Evolutionary conservation across 2,797 vertebrate species (phyloP), one percentile per base, ranked within the genome.

Genomic region (Rhabdomys pumilio): DNA sequence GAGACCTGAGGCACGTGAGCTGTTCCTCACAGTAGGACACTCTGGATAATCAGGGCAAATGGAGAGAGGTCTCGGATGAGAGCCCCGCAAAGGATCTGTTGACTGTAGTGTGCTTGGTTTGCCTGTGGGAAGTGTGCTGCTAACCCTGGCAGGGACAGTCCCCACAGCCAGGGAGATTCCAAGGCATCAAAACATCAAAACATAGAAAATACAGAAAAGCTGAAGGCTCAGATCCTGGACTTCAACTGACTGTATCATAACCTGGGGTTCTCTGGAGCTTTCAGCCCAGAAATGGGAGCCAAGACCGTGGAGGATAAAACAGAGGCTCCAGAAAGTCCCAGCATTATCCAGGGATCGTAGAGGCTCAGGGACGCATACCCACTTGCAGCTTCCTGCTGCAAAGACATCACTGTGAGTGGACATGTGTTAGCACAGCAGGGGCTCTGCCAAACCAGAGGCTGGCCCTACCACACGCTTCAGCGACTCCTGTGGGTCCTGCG

Each of bases 81-180:
- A 77, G 17, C 22, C 44, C 59, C 41, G 8, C 0, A 59, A 6
- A 53, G 29, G 29, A 26, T 15, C 26, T 1, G 1, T 12, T 1
- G 53, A 38, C 75, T 73, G 14, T 8, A 38, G 29, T 9, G 2
- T 0, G 38, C 29, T 0, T 14, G 85, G 53, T 63, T 13, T 59
- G 53, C 55, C 10, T 13, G 1, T 17, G 1, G 69, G 31, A 38
- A 61, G 22, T 2, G 0, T 0, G 0, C 6, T 47, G 44, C 22
- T 55, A 17, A 12, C 44, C 72, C 69, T 3, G 17, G 22, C 34
- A 76, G 19, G 26, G 17, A 29, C 9, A 0, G 3, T 15, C 44
- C 26, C 73, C 4, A 12, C 22, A 13, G 61, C 53, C 67, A 2
- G 67, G 20, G 41, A 57, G 76, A 57, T 5, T 50, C 67, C 29